Percentiles rank a stretch among this genome's conserved stretches.
These are phyloP conservation scores for Mythimna vitellina DNA, from an alignment of 2,888 invertebrate species.

Conservation along the genomic window DNA sequence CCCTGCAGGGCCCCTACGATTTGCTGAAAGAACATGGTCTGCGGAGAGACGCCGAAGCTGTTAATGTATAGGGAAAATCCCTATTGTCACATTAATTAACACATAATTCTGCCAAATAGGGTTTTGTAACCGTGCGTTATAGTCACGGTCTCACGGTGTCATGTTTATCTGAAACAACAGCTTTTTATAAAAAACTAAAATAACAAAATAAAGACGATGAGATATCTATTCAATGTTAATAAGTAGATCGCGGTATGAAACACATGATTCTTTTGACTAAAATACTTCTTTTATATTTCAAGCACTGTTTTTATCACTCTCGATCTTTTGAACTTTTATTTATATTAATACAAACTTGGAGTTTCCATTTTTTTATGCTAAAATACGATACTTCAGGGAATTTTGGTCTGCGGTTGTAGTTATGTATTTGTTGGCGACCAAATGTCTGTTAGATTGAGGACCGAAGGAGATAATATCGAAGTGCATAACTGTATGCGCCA, in stretches of 20 bases:
- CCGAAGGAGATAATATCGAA: no score
- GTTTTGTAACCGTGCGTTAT: not conserved
- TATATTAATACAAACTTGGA: not conserved
- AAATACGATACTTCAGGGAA: no score
- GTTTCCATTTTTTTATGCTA: not conserved
- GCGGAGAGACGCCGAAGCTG: not conserved
- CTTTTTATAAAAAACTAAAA: not conserved
- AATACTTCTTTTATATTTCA: conserved; percentile 2
- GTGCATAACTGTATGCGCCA: no score
- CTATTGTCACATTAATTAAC: not conserved
- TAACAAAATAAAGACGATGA: not conserved
- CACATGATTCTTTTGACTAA: conserved; percentile 2
- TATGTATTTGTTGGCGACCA: not conserved
- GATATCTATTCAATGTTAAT: no score
- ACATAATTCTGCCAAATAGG: not conserved
- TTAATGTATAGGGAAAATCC: not conserved
- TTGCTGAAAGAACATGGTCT: no score
- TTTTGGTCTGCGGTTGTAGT: no score
- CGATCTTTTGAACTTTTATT: conserved; percentile 30
- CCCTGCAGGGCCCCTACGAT: no score
- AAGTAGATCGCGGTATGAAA: not conserved
- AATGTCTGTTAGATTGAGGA: no score
- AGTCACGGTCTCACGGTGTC: not conserved
- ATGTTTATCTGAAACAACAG: not conserved
- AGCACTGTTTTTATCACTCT: not conserved